Evolutionary conservation across 92 coral and sea anemone species (phyloP).

Genomic region (Phenganax subtilis): DNA sequence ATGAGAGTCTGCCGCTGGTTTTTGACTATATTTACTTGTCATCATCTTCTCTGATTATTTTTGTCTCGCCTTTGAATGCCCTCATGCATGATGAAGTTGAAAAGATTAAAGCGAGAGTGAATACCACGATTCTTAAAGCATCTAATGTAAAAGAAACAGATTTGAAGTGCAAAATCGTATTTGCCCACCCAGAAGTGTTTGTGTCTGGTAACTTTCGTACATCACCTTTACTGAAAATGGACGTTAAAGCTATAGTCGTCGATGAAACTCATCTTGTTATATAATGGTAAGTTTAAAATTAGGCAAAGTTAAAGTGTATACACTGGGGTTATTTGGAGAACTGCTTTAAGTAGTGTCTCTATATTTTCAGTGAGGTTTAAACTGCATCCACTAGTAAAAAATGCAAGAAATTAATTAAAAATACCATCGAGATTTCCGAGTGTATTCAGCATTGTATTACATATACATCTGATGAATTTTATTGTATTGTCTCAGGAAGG

Average conservation of each 20-base stretch:
- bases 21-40: background rate
- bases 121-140: background rate
- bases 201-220: background rate
- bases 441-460: background rate
- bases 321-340: background rate
- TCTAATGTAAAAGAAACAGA: background rate
- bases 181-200: background rate
- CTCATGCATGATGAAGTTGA: slow-evolving; percentile 37
- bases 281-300: slow-evolving; percentile 23
- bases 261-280: slow-evolving; percentile 53
- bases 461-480: background rate
- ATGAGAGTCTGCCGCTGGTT: background rate
- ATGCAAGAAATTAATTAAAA: too few relatives aligned
- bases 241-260: slow-evolving; percentile 39
- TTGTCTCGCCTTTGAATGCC: slow-evolving; percentile 48
- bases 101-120: slow-evolving; percentile 18
- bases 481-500: background rate
- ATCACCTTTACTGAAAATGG: background rate
- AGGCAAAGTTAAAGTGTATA: background rate
- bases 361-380: background rate
- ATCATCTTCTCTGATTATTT: background rate
- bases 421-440: too few relatives aligned
- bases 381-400: too few relatives aligned
- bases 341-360: background rate
- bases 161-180: background rate